A percentile compares a stretch with the other conserved stretches of the same genome.
Evolutionary conservation across 2,888 invertebrate species (phyloP).

Genomic region (Candidula unifasciata): DNA sequence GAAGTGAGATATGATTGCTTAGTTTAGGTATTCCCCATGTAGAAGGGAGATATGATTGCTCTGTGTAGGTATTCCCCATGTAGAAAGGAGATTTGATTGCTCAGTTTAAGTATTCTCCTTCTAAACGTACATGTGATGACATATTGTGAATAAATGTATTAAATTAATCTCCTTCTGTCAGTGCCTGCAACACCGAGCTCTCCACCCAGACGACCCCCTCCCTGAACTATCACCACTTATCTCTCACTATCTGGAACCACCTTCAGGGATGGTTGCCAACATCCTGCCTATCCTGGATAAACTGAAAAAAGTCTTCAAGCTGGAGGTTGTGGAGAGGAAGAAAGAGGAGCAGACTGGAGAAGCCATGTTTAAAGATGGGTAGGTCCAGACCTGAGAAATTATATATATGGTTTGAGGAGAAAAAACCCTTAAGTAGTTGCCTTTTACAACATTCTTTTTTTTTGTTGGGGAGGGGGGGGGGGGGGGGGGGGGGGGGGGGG

Average conservation of each 20-base stretch:
- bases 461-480: no score
- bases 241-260: slow-evolving; percentile 73
- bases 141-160: neutral
- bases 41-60: no score
- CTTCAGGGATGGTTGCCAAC: slow-evolving; percentile 66
- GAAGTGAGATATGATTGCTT: no score
- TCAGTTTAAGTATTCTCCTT: no score
- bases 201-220: slow-evolving; percentile 82
- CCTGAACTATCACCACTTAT: slow-evolving; percentile 79
- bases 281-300: slow-evolving; percentile 69
- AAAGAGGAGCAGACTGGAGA: slow-evolving; percentile 72
- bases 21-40: no score
- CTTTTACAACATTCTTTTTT: no score
- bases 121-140: no score
- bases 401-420: no score
- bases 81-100: no score
- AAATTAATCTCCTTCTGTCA: slow-evolving; percentile 63
- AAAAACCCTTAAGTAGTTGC: no score
- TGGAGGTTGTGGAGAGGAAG: slow-evolving; percentile 72
- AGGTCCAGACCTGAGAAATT: slow-evolving; percentile 42
- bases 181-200: slow-evolving; percentile 82
- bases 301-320: slow-evolving; percentile 71
- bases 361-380: slow-evolving; percentile 73
- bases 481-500: no score
- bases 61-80: no score